phyloP scores from a whole-genome alignment of 2,888 invertebrate species.

The Nipponacmea schrenckii region DNA sequence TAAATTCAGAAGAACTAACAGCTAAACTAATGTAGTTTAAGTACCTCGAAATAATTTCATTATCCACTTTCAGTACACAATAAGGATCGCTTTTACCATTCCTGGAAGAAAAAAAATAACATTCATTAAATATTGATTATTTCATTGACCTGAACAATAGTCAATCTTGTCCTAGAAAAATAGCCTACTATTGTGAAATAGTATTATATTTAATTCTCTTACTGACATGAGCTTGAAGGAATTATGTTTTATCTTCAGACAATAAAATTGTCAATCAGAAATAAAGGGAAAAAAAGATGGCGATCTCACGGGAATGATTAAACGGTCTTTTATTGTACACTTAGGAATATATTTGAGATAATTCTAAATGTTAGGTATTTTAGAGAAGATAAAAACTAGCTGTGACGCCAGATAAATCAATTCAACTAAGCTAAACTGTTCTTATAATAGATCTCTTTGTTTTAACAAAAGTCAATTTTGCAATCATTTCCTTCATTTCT shows the following conservation, averaged over 20 bases:
- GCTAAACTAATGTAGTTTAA: too few species aligned
- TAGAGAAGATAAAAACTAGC: too few species aligned
- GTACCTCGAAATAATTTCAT: slow-evolving; percentile 50
- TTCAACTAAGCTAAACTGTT: too few species aligned
- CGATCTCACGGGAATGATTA: too few species aligned
- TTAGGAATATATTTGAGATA: too few species aligned
- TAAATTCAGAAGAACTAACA: too few species aligned
- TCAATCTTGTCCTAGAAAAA: not conserved
- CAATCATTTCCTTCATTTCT: too few species aligned
- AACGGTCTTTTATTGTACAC: too few species aligned
- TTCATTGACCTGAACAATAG: not conserved
- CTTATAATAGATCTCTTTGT: too few species aligned
- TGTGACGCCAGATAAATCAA: too few species aligned
- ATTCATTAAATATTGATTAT: not conserved
- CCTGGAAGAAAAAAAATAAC: slow-evolving; percentile 31
- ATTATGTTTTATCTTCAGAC: not conserved
- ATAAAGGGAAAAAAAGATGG: not conserved
- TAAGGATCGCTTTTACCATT: slow-evolving; percentile 53
- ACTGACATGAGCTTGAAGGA: not conserved
- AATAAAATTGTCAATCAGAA: not conserved
- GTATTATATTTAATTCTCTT: not conserved
- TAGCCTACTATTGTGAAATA: not conserved
- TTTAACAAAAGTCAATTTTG: too few species aligned
- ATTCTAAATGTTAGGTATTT: too few species aligned
- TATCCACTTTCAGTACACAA: slow-evolving; percentile 51